phyloP scores from a whole-genome alignment of 2,888 invertebrate genomes.

The Heliconius ismenius region DNA sequence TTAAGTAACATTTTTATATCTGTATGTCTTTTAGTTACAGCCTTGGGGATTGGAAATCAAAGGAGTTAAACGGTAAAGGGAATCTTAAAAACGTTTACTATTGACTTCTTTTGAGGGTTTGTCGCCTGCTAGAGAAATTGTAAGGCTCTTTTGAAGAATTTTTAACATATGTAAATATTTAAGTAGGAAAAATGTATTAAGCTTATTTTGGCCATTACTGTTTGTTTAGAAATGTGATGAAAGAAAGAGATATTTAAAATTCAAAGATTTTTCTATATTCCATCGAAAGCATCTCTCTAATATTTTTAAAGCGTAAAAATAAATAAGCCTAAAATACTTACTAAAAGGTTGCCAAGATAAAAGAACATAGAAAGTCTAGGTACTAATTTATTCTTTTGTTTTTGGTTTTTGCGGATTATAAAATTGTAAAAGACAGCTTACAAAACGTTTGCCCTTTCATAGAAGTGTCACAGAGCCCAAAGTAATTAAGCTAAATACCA shows the following conservation, averaged over 20 bases:
- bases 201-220: conserved; percentile 3
- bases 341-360: conserved; percentile 8
- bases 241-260: neutral
- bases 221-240: neutral
- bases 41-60: conserved; percentile 59
- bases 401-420: conserved; percentile 15
- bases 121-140: conserved; percentile 36
- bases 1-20: conserved; percentile 49
- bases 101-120: conserved; percentile 52
- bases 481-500: conserved; percentile 71
- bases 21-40: conserved; percentile 47
- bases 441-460: conserved; percentile 38
- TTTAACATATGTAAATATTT: conserved; percentile 14
- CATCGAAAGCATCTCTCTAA: neutral
- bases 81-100: conserved; percentile 54
- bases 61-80: conserved; percentile 54
- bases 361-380: conserved; percentile 11
- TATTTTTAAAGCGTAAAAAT: conserved; percentile 6
- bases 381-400: conserved; percentile 22
- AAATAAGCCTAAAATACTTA: conserved; percentile 17
- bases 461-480: conserved; percentile 43
- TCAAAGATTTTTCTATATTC: neutral
- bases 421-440: conserved; percentile 19
- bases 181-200: conserved; percentile 1
- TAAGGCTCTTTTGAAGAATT: conserved; percentile 6